Evolutionary conservation across 2,113 vertebrate genomes (phyloP), one percentile per base, ranked within the genome.

Genomic region (Ornithorhynchus anatinus): DNA sequence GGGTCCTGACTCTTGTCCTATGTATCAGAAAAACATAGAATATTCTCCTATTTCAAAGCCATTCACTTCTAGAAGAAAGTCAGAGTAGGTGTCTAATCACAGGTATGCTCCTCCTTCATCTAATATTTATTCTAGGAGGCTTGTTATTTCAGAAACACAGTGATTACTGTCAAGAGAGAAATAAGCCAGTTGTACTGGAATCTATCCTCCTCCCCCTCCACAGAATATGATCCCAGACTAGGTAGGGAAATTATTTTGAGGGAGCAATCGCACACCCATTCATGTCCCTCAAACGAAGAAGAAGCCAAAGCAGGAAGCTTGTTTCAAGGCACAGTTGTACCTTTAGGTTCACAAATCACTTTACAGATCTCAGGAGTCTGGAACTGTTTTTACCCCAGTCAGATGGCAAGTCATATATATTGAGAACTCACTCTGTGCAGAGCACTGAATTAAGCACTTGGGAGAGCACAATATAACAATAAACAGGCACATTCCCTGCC

Each of bases 61-160:
- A n/a, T n/a, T n/a, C n/a, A n/a, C n/a, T n/a, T n/a, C n/a, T n/a
- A n/a, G n/a, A n/a, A n/a, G n/a, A n/a, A n/a, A n/a, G n/a, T n/a
- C n/a, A n/a, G n/a, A n/a, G n/a, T n/a, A n/a, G n/a, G n/a, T n/a
- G n/a, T n/a, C n/a, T n/a, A n/a, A n/a, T 53, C 20, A 31, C 40
- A 4, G 37, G 53, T 80, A 62, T 31, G 8, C 72, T 80, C 72
- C 15, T 33, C 45, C 63, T 0, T 0, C 32, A 36, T 66, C 47
- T 50, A 48, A 52, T 72, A 4, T 84, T 88, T 88, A 58, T 79
- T 72, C 59, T 37, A 69, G 66, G 7, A 36, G 20, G 48, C n/a
- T 84, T 77, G 72, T 42, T 31, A 15, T 33, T 82, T 48, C 67
- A 1, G 0, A 69, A 23, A 45, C 0, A 0, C 42, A 64, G 6